These are phyloP conservation scores for Brachypalpus laphriformis DNA, from an alignment of 2,888 invertebrate genomes.

Conservation along the genomic window DNA sequence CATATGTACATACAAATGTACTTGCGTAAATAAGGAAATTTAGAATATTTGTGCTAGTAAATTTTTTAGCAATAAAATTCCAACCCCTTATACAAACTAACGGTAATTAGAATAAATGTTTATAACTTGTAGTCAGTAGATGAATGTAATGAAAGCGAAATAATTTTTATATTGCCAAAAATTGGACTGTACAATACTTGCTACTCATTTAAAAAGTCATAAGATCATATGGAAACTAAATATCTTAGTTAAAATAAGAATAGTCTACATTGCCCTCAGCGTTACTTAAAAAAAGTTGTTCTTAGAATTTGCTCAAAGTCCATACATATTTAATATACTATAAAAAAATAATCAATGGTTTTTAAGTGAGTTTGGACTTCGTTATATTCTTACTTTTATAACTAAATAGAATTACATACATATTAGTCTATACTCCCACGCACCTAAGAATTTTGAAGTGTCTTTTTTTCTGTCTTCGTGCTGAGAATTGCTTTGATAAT, in stretches of 20 bases:
- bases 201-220: conserved; percentile 5
- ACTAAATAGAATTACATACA: conserved; percentile 7
- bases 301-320: not conserved
- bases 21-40: not conserved
- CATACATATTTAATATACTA: not conserved
- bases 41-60: not conserved
- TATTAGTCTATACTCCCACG: conserved; percentile 37
- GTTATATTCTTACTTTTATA: not conserved
- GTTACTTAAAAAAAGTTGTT: not conserved
- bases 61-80: not conserved
- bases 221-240: conserved; percentile 1
- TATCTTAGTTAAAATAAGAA: not conserved
- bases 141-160: not conserved
- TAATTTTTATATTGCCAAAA: not conserved
- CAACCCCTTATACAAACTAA: not conserved
- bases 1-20: too few species aligned
- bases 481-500: conserved; percentile 66
- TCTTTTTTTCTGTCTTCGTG: conserved; percentile 14
- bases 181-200: conserved; percentile 1
- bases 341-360: not conserved
- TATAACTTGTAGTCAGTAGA: not conserved
- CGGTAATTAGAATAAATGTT: not conserved
- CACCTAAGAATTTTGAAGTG: conserved; percentile 23
- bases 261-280: not conserved
- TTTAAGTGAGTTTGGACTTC: not conserved